Base-by-base conservation (phyloP, 2,113 vertebrate genomes). In the Vulpes vulpes region DNA sequence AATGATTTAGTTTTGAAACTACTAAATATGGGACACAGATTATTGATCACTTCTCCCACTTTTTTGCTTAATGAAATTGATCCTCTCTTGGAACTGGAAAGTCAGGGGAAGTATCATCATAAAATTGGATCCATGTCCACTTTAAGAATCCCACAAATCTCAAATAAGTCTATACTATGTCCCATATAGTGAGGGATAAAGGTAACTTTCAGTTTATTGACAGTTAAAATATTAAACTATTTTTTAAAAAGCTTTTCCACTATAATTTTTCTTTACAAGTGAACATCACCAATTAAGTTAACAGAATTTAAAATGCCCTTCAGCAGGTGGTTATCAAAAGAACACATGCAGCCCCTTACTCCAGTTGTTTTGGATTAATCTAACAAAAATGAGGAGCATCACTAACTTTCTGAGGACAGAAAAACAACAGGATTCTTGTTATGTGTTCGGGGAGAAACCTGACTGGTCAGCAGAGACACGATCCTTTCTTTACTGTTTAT, bases 71-170 rank as follows among this genome's bases (percentile, higher is more conserved):
- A 81, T 87, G 35, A 95, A 91, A 89, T 35, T 2, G 2, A 85
- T 74, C 17, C 22, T 95, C 84, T 92, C 12, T 82, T 91, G n/a
- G 96, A 93, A 97, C 1, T 91, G 19, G 30, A 53, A 85, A 96
- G 64, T 86, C 53, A 55, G 49, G 49, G 23, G 35, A 84, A 82
- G 43, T 92, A 78, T 38, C 2, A 92, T 64, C 22, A 78, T 82
- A 86, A 89, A 95, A 10, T 5, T 71, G 55, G 92, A 84, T 51
- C 59, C 8, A 38, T 83, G 35, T 25, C 23, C 15, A 89, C 17
- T 67, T 80, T 6, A 80, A 71, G 43, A 86, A 97, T 93, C 35
- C 43, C 38, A 64, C 8, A 92, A 88, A 62, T 2, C 5, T 94
- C 73, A 95, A 94, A 81, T 85, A 83, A 64, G 71, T 92, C 43